phyloP scores from a whole-genome alignment of 2,113 vertebrate genomes.

The Abramis brama region DNA sequence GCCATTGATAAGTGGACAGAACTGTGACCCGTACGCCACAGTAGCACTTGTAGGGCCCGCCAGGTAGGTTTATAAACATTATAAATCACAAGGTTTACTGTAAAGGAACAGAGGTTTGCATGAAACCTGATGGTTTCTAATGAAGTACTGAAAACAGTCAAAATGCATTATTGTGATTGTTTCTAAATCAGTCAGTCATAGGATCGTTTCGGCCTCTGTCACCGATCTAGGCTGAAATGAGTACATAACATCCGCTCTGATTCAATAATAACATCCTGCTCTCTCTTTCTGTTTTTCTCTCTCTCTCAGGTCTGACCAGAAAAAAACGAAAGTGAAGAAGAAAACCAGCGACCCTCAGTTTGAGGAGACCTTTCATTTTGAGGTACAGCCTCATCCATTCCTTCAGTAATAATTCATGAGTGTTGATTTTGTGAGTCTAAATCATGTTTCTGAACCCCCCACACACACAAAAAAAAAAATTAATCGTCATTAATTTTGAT shows the following conservation, averaged over 20 bases:
- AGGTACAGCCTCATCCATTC: conserved; percentile 76
- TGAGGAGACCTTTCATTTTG: conserved; percentile 96
- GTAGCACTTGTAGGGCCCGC: conserved; percentile 93
- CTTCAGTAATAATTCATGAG: neutral
- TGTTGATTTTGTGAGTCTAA: neutral
- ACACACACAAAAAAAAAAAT: too few species aligned
- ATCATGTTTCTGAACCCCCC: neutral
- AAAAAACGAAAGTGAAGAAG: conserved; percentile 99
- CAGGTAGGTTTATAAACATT: conserved; percentile 77
- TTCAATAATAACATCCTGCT: conserved; percentile 40
- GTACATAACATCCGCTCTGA: conserved; percentile 40
- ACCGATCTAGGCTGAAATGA: conserved; percentile 19
- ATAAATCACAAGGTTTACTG: neutral
- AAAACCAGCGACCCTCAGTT: conserved; percentile 98
- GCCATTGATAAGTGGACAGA: conserved; percentile 93
- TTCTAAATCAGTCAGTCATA: conserved; percentile 27
- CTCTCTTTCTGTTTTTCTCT: conserved; percentile 6
- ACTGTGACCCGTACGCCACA: conserved; percentile 94
- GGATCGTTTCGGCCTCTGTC: neutral
- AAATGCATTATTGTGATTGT: neutral
- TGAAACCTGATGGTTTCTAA: neutral
- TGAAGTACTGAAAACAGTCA: neutral
- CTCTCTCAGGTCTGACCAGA: conserved; percentile 90
- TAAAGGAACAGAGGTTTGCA: neutral
- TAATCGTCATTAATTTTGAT: too few species aligned